Evolutionary conservation across 92 coral and sea anemone genomes (phyloP), one percentile per base, ranked within the genome.

Genomic region (Umimayanthus chanpuru): DNA sequence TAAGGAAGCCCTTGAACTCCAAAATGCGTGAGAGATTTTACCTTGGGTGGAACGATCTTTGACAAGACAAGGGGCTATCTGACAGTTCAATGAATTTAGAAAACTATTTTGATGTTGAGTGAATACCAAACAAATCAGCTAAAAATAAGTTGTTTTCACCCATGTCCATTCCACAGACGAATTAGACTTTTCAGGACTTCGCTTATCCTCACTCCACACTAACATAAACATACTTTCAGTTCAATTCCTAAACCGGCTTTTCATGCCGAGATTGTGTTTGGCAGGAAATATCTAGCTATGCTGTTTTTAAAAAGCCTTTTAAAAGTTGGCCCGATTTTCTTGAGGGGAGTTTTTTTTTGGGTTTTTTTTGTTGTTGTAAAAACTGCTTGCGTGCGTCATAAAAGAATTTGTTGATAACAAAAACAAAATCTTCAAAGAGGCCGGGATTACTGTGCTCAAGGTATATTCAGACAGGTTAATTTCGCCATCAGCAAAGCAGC

Each of bases 371-470:
- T 9, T n/a, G 30, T 44, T 47, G 32, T 44, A n/a, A 66, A 29
- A 81, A 32, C 15, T 30, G 29, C 11, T 58, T 23, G 49, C 85
- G 85, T 81, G 85, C 85, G 73, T 81, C 85, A 56, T 55, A 58
- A 32, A 55, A 21, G 12, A 44, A n/a, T n/a, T 77, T n/a, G 36
- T 16, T 50, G 65, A 49, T n/a, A 78, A 49, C 66, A 29, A 78
- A 78, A 44, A n/a, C 65, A 15, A 78, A 77, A 78, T 43, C 82
- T n/a, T 78, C 70, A 81, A 81, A 81, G 71, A 81, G 36, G 73
- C 49, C 85, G 71, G 14, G 14, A 32, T 32, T 56, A 58, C 70
- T 9, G 30, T 7, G 53, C 72, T 58, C 26, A 58, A 36, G 73
- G 36, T 38, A 38, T 25, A 78, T 18, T 56, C 85, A 81, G 73